Evolutionary conservation across 2,888 invertebrate genomes (phyloP).

Genomic region (Rambutsinella grinnellia): DNA sequence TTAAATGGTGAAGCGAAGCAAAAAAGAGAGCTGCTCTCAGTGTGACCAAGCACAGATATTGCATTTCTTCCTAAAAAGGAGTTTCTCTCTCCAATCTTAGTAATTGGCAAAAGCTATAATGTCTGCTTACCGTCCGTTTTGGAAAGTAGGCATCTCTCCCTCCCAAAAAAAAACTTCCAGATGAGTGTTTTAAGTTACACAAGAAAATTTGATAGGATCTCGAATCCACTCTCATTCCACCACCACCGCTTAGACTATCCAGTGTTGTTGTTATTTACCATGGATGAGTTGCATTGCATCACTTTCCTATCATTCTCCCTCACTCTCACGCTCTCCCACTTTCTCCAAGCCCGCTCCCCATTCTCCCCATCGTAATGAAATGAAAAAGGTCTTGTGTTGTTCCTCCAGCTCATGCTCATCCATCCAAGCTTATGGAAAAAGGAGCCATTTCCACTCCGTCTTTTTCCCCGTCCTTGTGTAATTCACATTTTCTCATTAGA

Average conservation of each 20-base stretch:
- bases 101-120: constrained; percentile 36
- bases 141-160: too few relatives aligned
- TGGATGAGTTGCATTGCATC: constrained; percentile 49
- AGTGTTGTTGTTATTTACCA: constrained; percentile 47
- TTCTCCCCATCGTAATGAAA: constrained; percentile 43
- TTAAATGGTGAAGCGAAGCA: too few relatives aligned
- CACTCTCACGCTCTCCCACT: constrained; percentile 23
- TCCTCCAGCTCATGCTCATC: too few relatives aligned
- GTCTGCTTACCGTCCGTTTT: constrained; percentile 34
- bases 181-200: constrained; percentile 48
- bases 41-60: too few relatives aligned
- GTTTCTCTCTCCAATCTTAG: constrained; percentile 20
- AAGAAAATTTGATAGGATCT: constrained; percentile 53
- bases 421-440: too few relatives aligned
- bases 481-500: constrained; percentile 62
- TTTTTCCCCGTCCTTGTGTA: constrained; percentile 47
- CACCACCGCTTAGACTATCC: too few relatives aligned
- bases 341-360: too few relatives aligned
- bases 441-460: too few relatives aligned
- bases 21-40: too few relatives aligned
- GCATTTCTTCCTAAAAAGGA: constrained; percentile 41
- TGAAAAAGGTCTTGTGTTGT: constrained; percentile 23
- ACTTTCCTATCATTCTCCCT: constrained; percentile 43
- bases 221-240: constrained; percentile 33
- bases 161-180: constrained; percentile 35